Evolutionary conservation across 2,797 vertebrate species (phyloP).

Genomic region (Arctocebus calabarensis): DNA sequence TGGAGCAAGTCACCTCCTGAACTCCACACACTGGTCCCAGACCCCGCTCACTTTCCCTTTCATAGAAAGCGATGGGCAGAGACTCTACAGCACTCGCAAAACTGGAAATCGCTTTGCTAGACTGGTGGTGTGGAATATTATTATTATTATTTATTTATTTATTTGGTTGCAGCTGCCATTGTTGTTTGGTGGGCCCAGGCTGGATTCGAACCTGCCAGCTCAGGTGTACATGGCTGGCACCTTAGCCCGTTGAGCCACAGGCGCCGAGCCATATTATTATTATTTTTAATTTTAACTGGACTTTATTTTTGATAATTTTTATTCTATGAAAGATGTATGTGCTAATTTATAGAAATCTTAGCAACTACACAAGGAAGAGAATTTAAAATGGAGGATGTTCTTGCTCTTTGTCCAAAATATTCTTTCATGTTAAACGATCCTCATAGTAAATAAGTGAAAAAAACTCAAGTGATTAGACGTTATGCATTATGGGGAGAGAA

Average conservation of each 20-base stretch:
- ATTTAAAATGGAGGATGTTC: conserved; percentile 37
- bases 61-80: not conserved
- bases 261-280: not conserved
- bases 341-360: conserved; percentile 24
- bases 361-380: not conserved
- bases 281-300: not conserved
- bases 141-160: no score
- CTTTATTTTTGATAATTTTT: conserved; percentile 33
- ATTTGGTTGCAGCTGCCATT: no score
- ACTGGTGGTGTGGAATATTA: not conserved
- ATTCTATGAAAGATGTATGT: conserved; percentile 1
- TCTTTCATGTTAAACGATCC: conserved; percentile 50
- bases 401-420: conserved; percentile 58
- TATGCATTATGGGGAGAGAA: not conserved
- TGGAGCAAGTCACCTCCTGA: not conserved
- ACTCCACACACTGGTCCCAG: rapidly evolving
- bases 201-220: no score
- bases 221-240: no score
- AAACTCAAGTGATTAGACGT: not conserved
- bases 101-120: not conserved
- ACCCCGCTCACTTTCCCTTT: not conserved
- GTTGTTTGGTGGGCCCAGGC: no score
- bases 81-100: not conserved
- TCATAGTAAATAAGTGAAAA: not conserved
- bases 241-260: no score